These are phyloP conservation scores for Enteromius argenteus DNA, from an alignment of 2,797 vertebrate genomes.

Conservation along the genomic window DNA sequence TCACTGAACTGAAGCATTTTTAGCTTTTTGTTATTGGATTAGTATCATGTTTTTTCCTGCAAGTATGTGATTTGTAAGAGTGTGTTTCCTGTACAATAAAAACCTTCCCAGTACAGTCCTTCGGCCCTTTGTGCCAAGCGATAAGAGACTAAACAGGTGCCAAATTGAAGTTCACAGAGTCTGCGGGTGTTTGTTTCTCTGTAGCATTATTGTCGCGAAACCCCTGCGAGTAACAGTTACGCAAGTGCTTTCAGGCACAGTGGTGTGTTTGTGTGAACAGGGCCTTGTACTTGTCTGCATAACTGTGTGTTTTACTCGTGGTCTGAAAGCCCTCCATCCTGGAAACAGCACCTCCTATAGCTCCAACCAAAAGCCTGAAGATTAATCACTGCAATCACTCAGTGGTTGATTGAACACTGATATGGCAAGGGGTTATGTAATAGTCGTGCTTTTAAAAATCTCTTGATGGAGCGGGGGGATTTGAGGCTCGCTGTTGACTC, in stretches of 20 bases:
- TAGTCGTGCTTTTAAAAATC: conserved; percentile 31
- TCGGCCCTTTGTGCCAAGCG: neutral
- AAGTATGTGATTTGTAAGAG: no score
- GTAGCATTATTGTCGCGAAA: neutral
- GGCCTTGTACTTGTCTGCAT: neutral
- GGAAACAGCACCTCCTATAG: neutral
- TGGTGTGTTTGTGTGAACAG: neutral
- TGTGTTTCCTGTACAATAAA: neutral
- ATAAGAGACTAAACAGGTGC: conserved; percentile 24
- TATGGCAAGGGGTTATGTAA: conserved; percentile 33
- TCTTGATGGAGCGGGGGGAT: conserved; percentile 29
- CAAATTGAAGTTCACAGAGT: neutral
- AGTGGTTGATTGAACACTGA: conserved; percentile 3
- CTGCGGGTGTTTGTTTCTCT: conserved; percentile 3
- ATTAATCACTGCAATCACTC: conserved; percentile 25
- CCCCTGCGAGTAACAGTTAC: neutral
- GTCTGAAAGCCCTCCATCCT: conserved; percentile 20
- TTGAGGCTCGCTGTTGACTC: conserved; percentile 45
- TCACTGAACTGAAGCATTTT: neutral
- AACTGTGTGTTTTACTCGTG: conserved; percentile 1
- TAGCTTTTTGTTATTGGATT: neutral
- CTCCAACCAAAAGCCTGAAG: neutral
- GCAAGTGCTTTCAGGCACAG: conserved; percentile 12
- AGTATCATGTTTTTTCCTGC: neutral
- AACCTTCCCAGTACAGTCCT: neutral